These are phyloP conservation scores for Berghia stephanieae DNA, from an alignment of 1,140 invertebrate species.

Conservation along the genomic window DNA sequence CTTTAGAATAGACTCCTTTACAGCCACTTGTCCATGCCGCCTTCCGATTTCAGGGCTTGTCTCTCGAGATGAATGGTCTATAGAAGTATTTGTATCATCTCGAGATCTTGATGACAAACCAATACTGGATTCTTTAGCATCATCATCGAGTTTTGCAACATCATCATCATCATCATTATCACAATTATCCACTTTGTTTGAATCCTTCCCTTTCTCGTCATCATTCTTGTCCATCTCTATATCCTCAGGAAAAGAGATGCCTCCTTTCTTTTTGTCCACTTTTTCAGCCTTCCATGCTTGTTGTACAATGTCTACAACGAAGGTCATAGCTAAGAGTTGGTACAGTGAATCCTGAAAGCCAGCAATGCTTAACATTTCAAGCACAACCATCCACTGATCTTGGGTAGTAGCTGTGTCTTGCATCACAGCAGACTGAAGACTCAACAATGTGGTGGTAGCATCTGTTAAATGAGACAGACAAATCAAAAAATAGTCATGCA, in stretches of 20 bases:
- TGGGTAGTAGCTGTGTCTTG: slow-evolving; percentile 1
- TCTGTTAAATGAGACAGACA: no score
- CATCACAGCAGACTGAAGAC: neutral
- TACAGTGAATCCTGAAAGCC: neutral
- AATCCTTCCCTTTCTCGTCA: no score
- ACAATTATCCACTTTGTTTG: no score
- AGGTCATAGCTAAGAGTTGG: neutral
- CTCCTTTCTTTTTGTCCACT: slow-evolving; percentile 5
- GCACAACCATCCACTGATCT: slow-evolving; percentile 23
- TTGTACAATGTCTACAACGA: neutral
- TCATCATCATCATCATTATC: slow-evolving; percentile 11
- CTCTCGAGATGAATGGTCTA: slow-evolving; percentile 13
- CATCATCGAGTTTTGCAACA: no score
- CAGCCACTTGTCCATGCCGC: neutral
- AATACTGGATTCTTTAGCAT: neutral
- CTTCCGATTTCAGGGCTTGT: neutral
- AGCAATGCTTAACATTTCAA: neutral
- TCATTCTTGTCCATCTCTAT: slow-evolving; percentile 10
- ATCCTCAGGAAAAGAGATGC: neutral
- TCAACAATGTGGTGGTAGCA: no score
- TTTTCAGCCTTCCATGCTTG: neutral
- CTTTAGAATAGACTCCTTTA: neutral
- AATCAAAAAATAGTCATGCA: neutral
- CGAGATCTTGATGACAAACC: neutral
- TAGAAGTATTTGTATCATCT: neutral